Evolutionary conservation across 2,113 vertebrate species (phyloP).

Genomic region (Melozone crissalis): DNA sequence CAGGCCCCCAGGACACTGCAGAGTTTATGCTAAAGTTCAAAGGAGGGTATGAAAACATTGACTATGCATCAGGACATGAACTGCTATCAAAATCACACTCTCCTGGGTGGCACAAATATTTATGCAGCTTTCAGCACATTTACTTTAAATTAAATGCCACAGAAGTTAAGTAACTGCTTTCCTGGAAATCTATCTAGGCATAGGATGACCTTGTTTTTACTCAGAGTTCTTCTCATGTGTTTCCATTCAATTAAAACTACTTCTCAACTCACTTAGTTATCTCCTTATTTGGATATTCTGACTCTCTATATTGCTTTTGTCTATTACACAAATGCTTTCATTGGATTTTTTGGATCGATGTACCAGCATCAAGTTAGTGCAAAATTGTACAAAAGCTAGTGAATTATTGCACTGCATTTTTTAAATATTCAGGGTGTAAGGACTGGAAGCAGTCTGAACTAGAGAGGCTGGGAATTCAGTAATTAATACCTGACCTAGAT

Average conservation of each 20-base stretch:
- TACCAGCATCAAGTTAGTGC: neutral
- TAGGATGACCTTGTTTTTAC: conserved; percentile 8
- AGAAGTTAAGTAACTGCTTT: neutral
- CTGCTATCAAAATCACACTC: conserved; percentile 4
- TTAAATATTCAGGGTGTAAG: neutral
- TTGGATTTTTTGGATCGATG: neutral
- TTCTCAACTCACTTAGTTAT: neutral
- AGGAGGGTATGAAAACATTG: conserved; percentile 45
- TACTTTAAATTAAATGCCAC: conserved; percentile 26
- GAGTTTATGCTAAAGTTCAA: conserved; percentile 66
- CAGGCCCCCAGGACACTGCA: neutral
- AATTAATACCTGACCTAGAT: neutral
- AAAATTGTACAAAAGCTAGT: neutral
- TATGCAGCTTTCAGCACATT: conserved; percentile 61
- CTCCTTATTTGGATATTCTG: neutral
- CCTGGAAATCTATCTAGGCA: conserved; percentile 5
- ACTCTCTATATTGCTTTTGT: neutral
- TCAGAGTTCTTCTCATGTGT: neutral
- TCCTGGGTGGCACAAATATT: conserved; percentile 57
- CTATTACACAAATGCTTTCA: neutral
- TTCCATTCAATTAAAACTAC: neutral
- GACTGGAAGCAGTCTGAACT: neutral
- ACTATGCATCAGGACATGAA: conserved; percentile 50
- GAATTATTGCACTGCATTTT: neutral
- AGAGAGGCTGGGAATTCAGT: neutral